phyloP scores from a whole-genome alignment of 92 coral and sea anemone genomes.

The Porites evermanni region DNA sequence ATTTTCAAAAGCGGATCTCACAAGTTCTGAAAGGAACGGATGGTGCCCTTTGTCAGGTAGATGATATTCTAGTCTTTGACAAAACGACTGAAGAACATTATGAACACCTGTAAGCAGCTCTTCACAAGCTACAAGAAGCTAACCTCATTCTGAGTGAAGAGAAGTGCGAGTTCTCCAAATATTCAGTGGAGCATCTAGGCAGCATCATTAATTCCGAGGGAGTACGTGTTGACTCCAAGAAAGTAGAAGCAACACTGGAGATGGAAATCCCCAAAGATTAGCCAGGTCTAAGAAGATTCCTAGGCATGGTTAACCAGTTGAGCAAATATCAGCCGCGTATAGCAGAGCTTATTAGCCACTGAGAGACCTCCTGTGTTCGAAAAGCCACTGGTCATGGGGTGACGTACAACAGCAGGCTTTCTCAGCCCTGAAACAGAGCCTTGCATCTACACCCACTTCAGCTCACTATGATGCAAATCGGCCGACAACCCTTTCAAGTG shows the following conservation, averaged over 20 bases:
- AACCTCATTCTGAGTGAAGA: conserved; percentile 32
- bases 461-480: too few relatives aligned
- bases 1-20: too few relatives aligned
- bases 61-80: conserved; percentile 2
- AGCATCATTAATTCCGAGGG: not conserved
- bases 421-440: too few relatives aligned
- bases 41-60: too few relatives aligned
- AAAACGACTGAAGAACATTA: conserved; percentile 7
- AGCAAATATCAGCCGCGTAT: conserved; percentile 34
- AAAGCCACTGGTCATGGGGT: conserved; percentile 15
- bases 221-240: conserved; percentile 26
- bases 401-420: conserved; percentile 26
- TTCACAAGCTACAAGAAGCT: conserved; percentile 15
- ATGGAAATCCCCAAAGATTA: conserved; percentile 26
- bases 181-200: conserved; percentile 28
- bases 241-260: conserved; percentile 39
- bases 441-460: too few relatives aligned
- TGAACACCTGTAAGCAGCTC: not conserved
- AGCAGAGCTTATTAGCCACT: conserved; percentile 48
- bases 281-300: not conserved
- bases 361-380: conserved; percentile 16
- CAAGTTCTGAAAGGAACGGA: too few relatives aligned
- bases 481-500: too few relatives aligned
- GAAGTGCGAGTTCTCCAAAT: not conserved
- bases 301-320: conserved; percentile 43